Evolutionary conservation across 2,113 vertebrate species (phyloP), one percentile per base, ranked within the genome.

Genomic region (Coracopsis vasa): DNA sequence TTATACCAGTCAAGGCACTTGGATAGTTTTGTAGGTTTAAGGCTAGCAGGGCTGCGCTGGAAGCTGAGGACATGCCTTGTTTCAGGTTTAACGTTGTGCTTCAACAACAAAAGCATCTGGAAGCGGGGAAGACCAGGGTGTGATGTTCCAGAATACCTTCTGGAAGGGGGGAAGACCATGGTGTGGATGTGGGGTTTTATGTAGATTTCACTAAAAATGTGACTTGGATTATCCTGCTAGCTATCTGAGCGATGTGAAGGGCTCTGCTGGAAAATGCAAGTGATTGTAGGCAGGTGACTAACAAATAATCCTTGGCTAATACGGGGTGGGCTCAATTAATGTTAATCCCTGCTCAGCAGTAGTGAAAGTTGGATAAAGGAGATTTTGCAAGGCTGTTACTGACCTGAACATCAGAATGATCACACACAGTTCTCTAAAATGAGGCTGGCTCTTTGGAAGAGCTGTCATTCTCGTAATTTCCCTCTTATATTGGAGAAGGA

Each of bases 281-380:
- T 92, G 93, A 47, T 93, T 86, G 75, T 60, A 48, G 79, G 64
- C 81, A 90, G 67, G 69, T 81, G 65, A 75, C 69, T 94, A 80
- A 61, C 54, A 50, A 95, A 61, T 96, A 96, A 95, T 95, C 97
- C 91, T 69, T 60, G 64, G 53, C 75, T 92, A 85, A 90, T 91
- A 61, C 9, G 27, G n/a, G 29, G n/a, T 80, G 81, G 83, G 54
- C 33, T 91, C 89, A 94, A 56, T 96, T 94, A 86, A 91, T 31
- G 47, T 80, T 95, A 97, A 97, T 97, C 91, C 61, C 72, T 92
- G 88, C 84, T 93, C 79, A 96, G 33, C 66, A 66, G 94, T 50
- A 92, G 89, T 95, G 80, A 87, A 93, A 97, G 90, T 94, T 91
- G 81, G 91, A 91, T 97, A 65, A 95, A 95, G 79, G 83, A 62